Percentiles rank a stretch among this genome's conserved stretches.
Conservation (phyloP, 2,113 vertebrate species). For the Scytalopus superciliaris region DNA sequence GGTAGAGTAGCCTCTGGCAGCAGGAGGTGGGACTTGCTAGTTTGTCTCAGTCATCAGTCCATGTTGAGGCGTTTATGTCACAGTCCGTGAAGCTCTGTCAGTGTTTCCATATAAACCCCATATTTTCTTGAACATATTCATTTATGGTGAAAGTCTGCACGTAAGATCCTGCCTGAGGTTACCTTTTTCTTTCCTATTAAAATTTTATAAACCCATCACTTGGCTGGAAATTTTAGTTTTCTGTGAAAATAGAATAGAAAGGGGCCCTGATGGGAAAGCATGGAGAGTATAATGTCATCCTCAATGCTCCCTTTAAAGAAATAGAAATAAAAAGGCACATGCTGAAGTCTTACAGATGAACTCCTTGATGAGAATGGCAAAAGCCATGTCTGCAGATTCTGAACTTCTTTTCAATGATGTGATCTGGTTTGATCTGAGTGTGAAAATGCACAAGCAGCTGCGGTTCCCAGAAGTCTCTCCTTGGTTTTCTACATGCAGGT, state of each 20-base stretch:
- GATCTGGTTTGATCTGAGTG: not conserved
- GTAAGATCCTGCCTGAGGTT: slow-evolving; percentile 50
- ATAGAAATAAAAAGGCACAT: not conserved
- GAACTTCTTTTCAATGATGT: not conserved
- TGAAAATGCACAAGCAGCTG: not conserved
- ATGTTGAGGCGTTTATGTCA: slow-evolving; percentile 1
- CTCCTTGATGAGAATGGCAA: not conserved
- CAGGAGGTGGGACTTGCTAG: not conserved
- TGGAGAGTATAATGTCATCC: not conserved
- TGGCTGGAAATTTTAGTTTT: slow-evolving; percentile 32
- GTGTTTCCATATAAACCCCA: slow-evolving; percentile 33
- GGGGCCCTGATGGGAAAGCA: not conserved
- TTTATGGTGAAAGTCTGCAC: slow-evolving; percentile 27
- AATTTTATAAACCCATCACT: slow-evolving; percentile 59
- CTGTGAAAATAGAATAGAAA: not conserved
- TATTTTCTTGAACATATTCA: slow-evolving; percentile 51
- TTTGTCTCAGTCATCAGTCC: not conserved
- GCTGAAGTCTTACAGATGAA: not conserved
- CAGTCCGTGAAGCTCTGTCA: not conserved
- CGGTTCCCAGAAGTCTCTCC: not conserved
- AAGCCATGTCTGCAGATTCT: not conserved
- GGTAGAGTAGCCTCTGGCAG: not conserved
- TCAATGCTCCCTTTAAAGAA: not conserved
- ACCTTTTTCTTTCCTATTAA: slow-evolving; percentile 59
- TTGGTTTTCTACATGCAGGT: not conserved